Percentiles rank a stretch among this genome's conserved stretches.
phyloP scores from a whole-genome alignment of 2,888 invertebrate genomes.

The Drosophila differens region DNA sequence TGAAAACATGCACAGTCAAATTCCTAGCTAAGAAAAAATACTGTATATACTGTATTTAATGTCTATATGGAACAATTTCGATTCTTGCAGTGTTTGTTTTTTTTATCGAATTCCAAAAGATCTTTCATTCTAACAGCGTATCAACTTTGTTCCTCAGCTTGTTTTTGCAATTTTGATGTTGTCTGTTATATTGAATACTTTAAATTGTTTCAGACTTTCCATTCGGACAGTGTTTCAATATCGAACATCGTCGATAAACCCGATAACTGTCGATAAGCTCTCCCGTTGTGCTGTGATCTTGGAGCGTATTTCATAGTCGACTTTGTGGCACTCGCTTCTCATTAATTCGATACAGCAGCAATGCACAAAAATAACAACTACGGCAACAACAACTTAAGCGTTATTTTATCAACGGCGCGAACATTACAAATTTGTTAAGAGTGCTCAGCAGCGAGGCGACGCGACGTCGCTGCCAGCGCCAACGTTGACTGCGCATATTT shows the following conservation, averaged over 20 bases:
- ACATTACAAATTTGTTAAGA: conserved; percentile 69
- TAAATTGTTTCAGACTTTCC: background rate
- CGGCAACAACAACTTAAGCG: conserved; percentile 11
- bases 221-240: background rate
- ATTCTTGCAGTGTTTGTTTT: background rate
- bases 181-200: background rate
- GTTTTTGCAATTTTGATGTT: background rate
- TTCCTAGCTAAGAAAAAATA: conserved; percentile 3
- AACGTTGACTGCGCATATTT: conserved; percentile 28
- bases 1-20: conserved; percentile 16
- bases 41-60: background rate
- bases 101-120: background rate
- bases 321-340: conserved; percentile 4
- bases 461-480: conserved; percentile 12
- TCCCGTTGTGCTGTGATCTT: background rate
- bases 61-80: background rate
- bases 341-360: conserved; percentile 10
- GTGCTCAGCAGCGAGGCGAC: conserved; percentile 57
- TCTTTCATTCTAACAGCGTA: background rate
- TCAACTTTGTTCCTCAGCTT: background rate
- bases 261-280: background rate
- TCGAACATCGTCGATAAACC: background rate
- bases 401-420: conserved; percentile 54
- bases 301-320: conserved; percentile 39
- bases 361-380: conserved; percentile 8